A percentile compares a stretch with the other conserved stretches of the same genome.
Evolutionary conservation across 2,888 invertebrate genomes (phyloP).

Genomic region (Poecilus cupreus): DNA sequence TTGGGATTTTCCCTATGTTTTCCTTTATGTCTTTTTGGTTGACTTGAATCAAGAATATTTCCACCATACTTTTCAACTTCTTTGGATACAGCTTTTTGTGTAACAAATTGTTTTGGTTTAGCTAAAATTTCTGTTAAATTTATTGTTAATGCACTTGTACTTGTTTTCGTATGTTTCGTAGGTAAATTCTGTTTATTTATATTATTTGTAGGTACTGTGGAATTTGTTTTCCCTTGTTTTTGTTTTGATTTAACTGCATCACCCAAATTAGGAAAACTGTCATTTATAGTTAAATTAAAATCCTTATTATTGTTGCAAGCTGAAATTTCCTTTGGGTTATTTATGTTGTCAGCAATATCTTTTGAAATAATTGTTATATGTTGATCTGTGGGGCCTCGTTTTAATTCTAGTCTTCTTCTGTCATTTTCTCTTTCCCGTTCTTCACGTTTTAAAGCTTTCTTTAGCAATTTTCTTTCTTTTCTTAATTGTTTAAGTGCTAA

Average conservation of each 20-base stretch:
- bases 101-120: conserved; percentile 32
- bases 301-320: not conserved
- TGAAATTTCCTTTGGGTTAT: conserved; percentile 8
- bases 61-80: conserved; percentile 52
- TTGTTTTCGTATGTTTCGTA: not conserved
- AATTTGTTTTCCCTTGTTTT: not conserved
- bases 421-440: conserved; percentile 60
- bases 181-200: not conserved
- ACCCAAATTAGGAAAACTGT: conserved; percentile 43
- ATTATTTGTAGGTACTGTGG: not conserved
- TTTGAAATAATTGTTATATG: conserved; percentile 61
- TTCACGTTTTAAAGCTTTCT: conserved; percentile 60
- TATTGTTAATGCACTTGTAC: conserved; percentile 9
- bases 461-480: conserved; percentile 63
- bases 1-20: conserved; percentile 64
- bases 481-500: conserved; percentile 62
- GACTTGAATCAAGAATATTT: conserved; percentile 64
- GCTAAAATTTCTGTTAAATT: conserved; percentile 50
- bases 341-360: conserved; percentile 59
- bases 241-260: not conserved
- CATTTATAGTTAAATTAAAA: conserved; percentile 3
- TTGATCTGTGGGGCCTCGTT: conserved; percentile 60
- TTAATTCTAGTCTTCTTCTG: conserved; percentile 57
- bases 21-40: conserved; percentile 63
- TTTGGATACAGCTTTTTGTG: not conserved